Evolutionary conservation across 2,797 vertebrate species (phyloP).

Genomic region (Cyprinodon diabolis): DNA sequence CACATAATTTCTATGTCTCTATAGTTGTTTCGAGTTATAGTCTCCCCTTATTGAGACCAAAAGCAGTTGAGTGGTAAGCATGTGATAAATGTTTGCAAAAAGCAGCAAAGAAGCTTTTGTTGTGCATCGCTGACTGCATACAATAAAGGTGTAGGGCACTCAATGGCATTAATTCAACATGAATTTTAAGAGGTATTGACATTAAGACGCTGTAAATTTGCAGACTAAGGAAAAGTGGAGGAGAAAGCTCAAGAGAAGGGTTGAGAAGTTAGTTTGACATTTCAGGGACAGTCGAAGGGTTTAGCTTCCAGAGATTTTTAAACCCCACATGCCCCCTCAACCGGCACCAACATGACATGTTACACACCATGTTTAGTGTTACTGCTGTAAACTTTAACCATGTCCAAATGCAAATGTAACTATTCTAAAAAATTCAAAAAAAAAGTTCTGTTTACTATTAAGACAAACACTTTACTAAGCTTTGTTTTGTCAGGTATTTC

Average conservation of each 20-base stretch:
- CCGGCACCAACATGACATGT: slow-evolving; percentile 7
- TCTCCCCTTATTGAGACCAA: slow-evolving; percentile 33
- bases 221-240: slow-evolving; percentile 34
- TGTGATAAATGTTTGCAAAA: slow-evolving; percentile 21
- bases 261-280: slow-evolving; percentile 38
- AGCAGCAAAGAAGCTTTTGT: slow-evolving; percentile 38
- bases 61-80: slow-evolving; percentile 20
- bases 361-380: not conserved
- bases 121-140: slow-evolving; percentile 50
- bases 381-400: not conserved
- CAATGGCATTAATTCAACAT: slow-evolving; percentile 74
- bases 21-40: slow-evolving; percentile 65
- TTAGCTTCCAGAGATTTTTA: slow-evolving; percentile 17
- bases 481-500: not conserved
- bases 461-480: not conserved
- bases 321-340: not conserved
- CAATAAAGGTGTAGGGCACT: slow-evolving; percentile 56
- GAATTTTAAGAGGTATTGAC: slow-evolving; percentile 76
- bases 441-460: no score
- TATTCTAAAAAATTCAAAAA: no score
- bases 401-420: no score
- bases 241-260: slow-evolving; percentile 26
- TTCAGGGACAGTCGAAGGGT: slow-evolving; percentile 51
- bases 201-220: slow-evolving; percentile 48
- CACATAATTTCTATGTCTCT: slow-evolving; percentile 23